A percentile compares a stretch with the other conserved stretches of the same genome.
Conservation (phyloP, 1,140 invertebrate genomes). For the Camponotus pennsylvanicus region DNA sequence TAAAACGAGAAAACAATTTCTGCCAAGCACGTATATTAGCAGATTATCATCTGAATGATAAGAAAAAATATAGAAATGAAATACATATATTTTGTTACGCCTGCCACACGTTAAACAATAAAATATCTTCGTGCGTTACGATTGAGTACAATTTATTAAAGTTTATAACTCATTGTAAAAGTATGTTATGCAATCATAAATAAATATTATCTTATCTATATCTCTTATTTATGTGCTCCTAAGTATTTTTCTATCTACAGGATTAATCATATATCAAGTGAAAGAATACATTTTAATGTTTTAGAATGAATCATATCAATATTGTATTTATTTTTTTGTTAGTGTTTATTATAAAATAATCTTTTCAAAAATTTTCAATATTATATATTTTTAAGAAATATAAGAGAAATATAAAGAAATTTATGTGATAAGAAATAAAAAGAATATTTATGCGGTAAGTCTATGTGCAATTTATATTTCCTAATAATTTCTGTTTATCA, state of each 20-base stretch:
- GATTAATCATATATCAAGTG: not conserved
- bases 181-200: not conserved
- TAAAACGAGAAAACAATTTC: not conserved
- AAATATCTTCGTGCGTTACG: not conserved
- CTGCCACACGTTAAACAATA: not conserved
- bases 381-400: no score
- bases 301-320: constrained; percentile 16
- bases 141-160: not conserved
- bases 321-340: not conserved
- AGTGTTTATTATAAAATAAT: not conserved
- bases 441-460: no score
- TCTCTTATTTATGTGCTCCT: not conserved
- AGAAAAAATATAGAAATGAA: constrained; percentile 13
- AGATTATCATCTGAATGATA: constrained; percentile 32
- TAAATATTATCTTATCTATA: not conserved
- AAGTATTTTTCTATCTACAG: not conserved
- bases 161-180: not conserved
- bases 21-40: not conserved
- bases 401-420: no score
- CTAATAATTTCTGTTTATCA: not conserved
- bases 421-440: no score
- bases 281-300: not conserved
- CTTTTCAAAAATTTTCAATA: no score
- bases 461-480: not conserved
- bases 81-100: not conserved